These are phyloP conservation scores for Eospalax fontanierii DNA, from an alignment of 2,797 vertebrate species.

Conservation along the genomic window DNA sequence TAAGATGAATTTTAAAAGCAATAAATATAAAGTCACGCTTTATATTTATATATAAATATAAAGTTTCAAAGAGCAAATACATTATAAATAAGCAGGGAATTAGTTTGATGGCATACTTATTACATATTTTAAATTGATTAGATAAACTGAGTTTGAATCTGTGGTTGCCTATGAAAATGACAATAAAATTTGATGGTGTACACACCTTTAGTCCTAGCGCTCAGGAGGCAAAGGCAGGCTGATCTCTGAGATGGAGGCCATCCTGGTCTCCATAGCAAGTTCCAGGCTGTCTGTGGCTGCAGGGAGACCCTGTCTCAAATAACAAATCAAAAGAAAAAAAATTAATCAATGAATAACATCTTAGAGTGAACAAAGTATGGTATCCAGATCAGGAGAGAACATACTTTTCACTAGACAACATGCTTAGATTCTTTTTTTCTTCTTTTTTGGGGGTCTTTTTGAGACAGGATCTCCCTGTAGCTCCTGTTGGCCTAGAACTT, in stretches of 20 bases:
- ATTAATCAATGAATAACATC: neutral
- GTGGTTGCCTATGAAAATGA: neutral
- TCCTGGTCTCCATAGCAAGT: too few species aligned
- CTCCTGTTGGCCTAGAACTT: too few species aligned
- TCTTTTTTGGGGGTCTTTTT: too few species aligned
- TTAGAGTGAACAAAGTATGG: conserved; percentile 25
- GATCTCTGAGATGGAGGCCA: too few species aligned
- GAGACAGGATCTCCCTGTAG: too few species aligned
- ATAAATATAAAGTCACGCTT: neutral
- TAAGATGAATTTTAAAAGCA: conserved; percentile 54
- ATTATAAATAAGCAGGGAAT: neutral
- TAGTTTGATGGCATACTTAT: neutral
- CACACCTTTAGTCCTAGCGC: too few species aligned
- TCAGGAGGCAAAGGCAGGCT: too few species aligned
- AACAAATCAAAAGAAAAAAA: too few species aligned
- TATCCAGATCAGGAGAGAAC: neutral
- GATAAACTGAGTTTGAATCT: conserved; percentile 33
- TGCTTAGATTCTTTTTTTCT: neutral
- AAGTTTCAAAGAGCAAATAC: conserved; percentile 22
- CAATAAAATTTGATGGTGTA: neutral
- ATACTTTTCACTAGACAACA: neutral
- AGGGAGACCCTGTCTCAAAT: too few species aligned
- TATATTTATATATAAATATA: too few species aligned
- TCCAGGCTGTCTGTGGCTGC: too few species aligned
- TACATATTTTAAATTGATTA: conserved; percentile 33